Conservation (phyloP, 2,797 vertebrate genomes). For the Myiotriccus ornatus region DNA sequence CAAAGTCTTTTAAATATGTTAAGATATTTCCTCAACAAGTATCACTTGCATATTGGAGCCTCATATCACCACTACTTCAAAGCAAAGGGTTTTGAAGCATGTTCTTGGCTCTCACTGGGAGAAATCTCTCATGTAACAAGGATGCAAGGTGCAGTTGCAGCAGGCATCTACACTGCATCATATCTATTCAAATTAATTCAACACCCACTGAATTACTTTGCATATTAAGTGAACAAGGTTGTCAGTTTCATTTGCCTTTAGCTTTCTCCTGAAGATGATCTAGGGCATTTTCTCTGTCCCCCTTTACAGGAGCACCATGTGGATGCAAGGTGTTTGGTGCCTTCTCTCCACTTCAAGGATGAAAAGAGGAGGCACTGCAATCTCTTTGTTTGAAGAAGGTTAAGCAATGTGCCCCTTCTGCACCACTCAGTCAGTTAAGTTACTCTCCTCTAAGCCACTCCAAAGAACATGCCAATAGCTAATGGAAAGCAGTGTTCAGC, state of each 20-base stretch:
- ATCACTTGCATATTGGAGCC: not conserved
- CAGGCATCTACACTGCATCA: slow-evolving; percentile 38
- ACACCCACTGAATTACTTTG: slow-evolving; percentile 29
- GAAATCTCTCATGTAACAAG: slow-evolving; percentile 61
- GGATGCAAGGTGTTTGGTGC: not conserved
- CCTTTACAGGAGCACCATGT: not conserved
- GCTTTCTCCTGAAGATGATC: not conserved
- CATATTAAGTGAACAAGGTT: slow-evolving; percentile 44
- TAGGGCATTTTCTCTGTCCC: not conserved
- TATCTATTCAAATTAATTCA: slow-evolving; percentile 64
- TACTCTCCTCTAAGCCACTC: not conserved
- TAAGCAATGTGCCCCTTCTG: not conserved
- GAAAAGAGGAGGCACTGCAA: not conserved
- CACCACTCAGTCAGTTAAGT: not conserved
- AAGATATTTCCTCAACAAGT: slow-evolving; percentile 50
- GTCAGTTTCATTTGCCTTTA: slow-evolving; percentile 22
- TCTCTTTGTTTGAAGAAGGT: not conserved
- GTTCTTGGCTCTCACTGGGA: slow-evolving; percentile 53
- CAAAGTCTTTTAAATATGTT: slow-evolving; percentile 50
- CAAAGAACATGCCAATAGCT: not conserved
- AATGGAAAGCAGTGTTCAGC: not conserved
- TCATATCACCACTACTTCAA: slow-evolving; percentile 53
- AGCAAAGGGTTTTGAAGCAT: slow-evolving; percentile 54
- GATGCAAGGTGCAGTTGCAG: slow-evolving; percentile 47
- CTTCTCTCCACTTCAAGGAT: not conserved